Evolutionary conservation across 2,888 invertebrate genomes (phyloP).

Genomic region (Dioctria rufipes): DNA sequence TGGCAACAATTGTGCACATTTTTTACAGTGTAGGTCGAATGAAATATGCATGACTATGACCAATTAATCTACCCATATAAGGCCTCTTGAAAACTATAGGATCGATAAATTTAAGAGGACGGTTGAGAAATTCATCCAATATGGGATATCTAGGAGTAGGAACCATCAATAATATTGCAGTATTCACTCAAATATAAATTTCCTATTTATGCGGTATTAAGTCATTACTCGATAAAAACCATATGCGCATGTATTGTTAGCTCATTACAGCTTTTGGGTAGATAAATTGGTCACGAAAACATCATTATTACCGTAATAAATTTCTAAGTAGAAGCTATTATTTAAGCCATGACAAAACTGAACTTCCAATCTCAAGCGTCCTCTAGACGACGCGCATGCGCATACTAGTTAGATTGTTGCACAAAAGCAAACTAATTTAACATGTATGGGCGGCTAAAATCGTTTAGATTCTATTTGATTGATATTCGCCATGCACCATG

Average conservation of each 20-base stretch:
- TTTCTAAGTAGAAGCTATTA: conserved; percentile 30
- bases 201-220: too few relatives aligned
- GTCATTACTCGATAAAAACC: neutral
- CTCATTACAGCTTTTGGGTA: conserved; percentile 33
- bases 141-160: too few relatives aligned
- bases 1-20: too few relatives aligned
- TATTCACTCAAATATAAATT: too few relatives aligned
- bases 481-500: neutral
- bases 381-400: neutral
- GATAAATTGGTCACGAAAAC: conserved; percentile 45
- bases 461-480: neutral
- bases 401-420: neutral
- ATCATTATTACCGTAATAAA: conserved; percentile 37
- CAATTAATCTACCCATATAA: too few relatives aligned
- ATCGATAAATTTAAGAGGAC: too few relatives aligned
- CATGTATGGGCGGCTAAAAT: neutral
- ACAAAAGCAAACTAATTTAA: conserved; percentile 33
- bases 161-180: too few relatives aligned
- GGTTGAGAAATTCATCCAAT: too few relatives aligned
- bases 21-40: too few relatives aligned
- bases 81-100: too few relatives aligned
- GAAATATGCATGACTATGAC: too few relatives aligned
- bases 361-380: neutral
- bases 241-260: conserved; percentile 19
- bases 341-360: conserved; percentile 22